A percentile compares a stretch with the other conserved stretches of the same genome.
Conservation (phyloP, 2,113 vertebrate genomes). For the Sceloporus undulatus region DNA sequence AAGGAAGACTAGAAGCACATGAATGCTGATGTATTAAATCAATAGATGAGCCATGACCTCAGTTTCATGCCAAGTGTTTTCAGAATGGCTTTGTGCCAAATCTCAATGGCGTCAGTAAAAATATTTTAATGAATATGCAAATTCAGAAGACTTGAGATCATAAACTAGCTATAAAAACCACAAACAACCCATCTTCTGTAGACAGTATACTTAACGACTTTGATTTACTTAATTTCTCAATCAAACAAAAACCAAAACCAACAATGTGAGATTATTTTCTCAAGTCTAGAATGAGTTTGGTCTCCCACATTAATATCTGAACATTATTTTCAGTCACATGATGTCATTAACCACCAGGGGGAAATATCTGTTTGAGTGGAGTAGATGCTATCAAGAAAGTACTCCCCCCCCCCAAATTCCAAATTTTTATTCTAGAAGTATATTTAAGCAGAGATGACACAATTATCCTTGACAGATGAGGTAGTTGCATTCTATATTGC, state of each 20-base stretch:
- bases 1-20: neutral
- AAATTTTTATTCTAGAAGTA: too few species aligned
- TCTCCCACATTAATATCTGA: neutral
- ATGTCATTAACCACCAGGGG: neutral
- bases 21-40: slow-evolving; percentile 33
- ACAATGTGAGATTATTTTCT: too few species aligned
- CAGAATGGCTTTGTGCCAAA: neutral
- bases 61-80: neutral
- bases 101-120: neutral
- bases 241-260: too few species aligned
- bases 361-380: neutral
- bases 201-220: neutral
- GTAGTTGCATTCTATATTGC: neutral
- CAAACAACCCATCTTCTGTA: neutral
- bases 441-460: too few species aligned
- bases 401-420: too few species aligned
- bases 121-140: neutral
- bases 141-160: neutral
- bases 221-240: neutral
- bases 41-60: neutral
- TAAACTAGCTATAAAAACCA: neutral
- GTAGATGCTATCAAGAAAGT: neutral
- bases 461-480: too few species aligned
- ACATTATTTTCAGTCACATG: neutral
- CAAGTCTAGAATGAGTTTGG: neutral